Percentiles rank a stretch among this genome's conserved stretches.
These are phyloP conservation scores for Hippocampus guttulatus DNA, from an alignment of 2,113 vertebrate species.

Conservation along the genomic window DNA sequence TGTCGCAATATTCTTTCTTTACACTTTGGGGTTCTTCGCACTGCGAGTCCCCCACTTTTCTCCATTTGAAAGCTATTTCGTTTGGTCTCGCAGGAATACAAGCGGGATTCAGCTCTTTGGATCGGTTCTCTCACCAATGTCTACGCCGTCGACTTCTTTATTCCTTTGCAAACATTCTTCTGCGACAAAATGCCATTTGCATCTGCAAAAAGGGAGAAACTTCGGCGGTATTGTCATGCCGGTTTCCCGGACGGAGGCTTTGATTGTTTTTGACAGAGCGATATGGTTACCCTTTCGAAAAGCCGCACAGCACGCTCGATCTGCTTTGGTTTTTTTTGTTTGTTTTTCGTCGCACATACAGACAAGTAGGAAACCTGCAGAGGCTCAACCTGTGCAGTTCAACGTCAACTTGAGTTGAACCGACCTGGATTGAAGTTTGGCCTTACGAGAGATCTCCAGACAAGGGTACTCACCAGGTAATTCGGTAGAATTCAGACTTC, in stretches of 20 bases:
- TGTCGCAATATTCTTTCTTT: constrained; percentile 19
- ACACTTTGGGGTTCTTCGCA: background rate
- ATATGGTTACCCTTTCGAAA: constrained; percentile 15
- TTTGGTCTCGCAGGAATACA: constrained; percentile 15
- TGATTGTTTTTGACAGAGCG: constrained; percentile 26
- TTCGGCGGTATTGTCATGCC: constrained; percentile 7
- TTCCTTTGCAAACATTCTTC: constrained; percentile 32
- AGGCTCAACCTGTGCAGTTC: background rate
- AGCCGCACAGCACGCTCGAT: background rate
- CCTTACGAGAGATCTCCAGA: background rate
- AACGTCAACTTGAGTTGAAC: background rate
- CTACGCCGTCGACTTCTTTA: background rate
- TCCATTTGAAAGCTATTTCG: constrained; percentile 5
- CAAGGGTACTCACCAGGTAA: background rate
- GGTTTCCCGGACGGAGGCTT: constrained; percentile 13
- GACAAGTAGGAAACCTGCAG: background rate
- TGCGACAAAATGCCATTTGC: constrained; percentile 36
- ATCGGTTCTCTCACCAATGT: background rate
- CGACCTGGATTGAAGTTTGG: background rate
- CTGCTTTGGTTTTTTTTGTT: background rate
- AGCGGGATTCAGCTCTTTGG: constrained; percentile 5
- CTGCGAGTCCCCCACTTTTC: background rate
- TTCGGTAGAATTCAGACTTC: background rate
- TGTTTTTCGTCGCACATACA: background rate
- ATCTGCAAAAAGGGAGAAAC: constrained; percentile 25